phyloP scores from a whole-genome alignment of 1,140 invertebrate genomes.

The Meloidogyne floridensis region DNA sequence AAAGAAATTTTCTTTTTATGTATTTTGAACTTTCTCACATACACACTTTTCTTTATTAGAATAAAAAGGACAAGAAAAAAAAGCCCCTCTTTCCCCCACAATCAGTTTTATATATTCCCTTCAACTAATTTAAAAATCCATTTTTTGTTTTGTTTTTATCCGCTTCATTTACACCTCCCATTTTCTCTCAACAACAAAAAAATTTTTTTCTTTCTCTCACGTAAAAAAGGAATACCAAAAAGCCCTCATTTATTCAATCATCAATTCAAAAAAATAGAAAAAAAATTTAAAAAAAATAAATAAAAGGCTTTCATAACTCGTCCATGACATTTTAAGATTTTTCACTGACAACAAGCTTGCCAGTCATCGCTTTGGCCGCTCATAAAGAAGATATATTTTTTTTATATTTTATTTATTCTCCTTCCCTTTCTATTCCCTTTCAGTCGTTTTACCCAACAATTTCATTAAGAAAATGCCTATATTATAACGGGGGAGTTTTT shows the following conservation, averaged over 20 bases:
- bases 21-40: no score
- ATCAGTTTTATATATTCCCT: no score
- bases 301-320: background rate
- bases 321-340: constrained; percentile 2
- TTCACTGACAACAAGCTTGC: background rate
- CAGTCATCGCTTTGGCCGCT: background rate
- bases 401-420: background rate
- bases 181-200: no score
- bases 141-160: background rate
- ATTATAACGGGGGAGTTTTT: background rate
- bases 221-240: no score
- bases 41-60: no score
- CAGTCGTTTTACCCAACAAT: background rate
- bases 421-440: background rate
- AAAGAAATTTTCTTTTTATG: no score
- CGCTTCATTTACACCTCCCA: background rate
- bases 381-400: background rate
- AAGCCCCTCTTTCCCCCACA: no score
- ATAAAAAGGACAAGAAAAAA: no score
- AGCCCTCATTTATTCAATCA: no score
- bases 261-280: background rate
- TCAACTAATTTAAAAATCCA: no score
- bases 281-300: no score
- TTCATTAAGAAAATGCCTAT: background rate
- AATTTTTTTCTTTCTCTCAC: no score